phyloP scores from a whole-genome alignment of 2,888 invertebrate species.

The Molanna angustata region DNA sequence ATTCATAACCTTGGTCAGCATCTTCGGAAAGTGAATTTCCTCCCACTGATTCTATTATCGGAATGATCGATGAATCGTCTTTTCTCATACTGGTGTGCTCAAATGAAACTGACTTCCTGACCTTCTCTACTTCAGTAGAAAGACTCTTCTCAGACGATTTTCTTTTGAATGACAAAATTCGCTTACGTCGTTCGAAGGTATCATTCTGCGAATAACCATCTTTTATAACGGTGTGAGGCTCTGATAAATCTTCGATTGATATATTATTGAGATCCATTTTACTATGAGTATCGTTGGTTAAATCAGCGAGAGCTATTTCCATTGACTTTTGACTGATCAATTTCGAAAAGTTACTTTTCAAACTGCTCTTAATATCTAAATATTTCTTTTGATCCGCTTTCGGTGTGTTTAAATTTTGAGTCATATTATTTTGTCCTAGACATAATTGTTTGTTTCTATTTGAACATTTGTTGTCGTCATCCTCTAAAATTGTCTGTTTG shows the following conservation, averaged over 20 bases:
- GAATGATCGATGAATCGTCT: not conserved
- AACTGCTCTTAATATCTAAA: constrained; percentile 17
- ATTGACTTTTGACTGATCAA: constrained; percentile 50
- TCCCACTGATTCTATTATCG: constrained; percentile 14
- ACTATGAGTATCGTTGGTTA: constrained; percentile 40
- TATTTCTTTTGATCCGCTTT: constrained; percentile 12
- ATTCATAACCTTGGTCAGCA: constrained; percentile 25
- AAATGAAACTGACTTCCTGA: not conserved
- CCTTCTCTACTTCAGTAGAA: constrained; percentile 1
- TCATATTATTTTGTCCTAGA: not conserved
- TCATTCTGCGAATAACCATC: not conserved
- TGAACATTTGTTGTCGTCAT: not conserved
- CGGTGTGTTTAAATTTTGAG: not conserved
- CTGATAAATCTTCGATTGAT: constrained; percentile 32
- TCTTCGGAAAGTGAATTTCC: constrained; percentile 7
- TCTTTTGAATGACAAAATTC: constrained; percentile 15
- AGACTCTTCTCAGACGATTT: not conserved
- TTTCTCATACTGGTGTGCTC: not conserved
- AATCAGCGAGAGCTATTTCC: constrained; percentile 48
- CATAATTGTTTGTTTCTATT: not conserved
- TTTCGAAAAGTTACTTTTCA: constrained; percentile 31
- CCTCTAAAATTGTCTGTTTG: too few species aligned
- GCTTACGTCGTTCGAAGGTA: not conserved
- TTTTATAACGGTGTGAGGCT: constrained; percentile 10
- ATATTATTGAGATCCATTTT: constrained; percentile 32